phyloP scores from a whole-genome alignment of 2,797 vertebrate species.

The Ceryle rudis region DNA sequence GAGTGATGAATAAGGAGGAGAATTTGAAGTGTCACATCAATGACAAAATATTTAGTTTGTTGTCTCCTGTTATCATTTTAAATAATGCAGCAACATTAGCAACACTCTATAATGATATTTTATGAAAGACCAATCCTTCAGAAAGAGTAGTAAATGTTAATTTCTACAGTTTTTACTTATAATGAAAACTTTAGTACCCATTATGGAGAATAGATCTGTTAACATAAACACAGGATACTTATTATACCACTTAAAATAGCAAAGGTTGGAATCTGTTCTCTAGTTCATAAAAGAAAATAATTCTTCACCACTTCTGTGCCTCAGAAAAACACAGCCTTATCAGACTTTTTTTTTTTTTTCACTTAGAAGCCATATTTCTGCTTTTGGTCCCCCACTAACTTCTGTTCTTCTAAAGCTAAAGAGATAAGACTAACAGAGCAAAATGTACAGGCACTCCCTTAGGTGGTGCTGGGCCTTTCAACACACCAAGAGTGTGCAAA shows the following conservation, averaged over 20 bases:
- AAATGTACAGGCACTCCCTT: background rate
- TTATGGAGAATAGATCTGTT: constrained; percentile 16
- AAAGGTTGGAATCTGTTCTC: background rate
- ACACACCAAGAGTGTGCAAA: background rate
- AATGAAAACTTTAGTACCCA: constrained; percentile 10
- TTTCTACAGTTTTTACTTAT: background rate
- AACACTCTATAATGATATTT: constrained; percentile 35
- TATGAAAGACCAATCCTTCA: constrained; percentile 33
- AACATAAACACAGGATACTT: background rate
- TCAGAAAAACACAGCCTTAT: background rate
- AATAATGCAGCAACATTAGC: constrained; percentile 45
- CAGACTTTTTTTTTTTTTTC: background rate
- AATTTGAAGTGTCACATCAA: constrained; percentile 49
- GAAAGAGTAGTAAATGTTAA: background rate
- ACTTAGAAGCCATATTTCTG: background rate
- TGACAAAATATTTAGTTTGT: constrained; percentile 54
- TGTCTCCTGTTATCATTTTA: constrained; percentile 55
- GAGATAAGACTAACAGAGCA: background rate
- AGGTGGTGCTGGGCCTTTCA: background rate
- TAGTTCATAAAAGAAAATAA: background rate
- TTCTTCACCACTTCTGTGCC: background rate
- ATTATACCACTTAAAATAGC: background rate
- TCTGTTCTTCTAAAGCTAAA: background rate
- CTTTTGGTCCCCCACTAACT: background rate
- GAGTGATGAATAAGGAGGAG: constrained; percentile 32